Conservation (phyloP, 2,113 vertebrate genomes). For the Siniperca chuatsi region DNA sequence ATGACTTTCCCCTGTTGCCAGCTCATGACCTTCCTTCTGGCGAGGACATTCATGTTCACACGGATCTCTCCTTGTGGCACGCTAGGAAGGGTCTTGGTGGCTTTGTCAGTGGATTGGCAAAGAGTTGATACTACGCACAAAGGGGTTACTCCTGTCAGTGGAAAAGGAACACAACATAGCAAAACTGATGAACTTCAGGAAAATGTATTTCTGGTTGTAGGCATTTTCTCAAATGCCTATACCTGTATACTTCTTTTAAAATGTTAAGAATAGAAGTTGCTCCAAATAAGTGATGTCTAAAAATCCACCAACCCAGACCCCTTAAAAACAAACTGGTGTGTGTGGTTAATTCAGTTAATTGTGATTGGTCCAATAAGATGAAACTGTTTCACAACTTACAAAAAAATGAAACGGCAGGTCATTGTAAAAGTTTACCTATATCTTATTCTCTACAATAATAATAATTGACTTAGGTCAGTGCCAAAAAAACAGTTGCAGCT, state of each 20-base stretch:
- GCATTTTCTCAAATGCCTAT: too few relatives aligned
- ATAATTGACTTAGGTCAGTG: neutral
- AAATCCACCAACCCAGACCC: neutral
- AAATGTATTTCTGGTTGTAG: neutral
- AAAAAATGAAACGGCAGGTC: neutral
- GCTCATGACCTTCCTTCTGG: conserved; percentile 84
- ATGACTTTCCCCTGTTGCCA: conserved; percentile 90
- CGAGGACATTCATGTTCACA: conserved; percentile 88
- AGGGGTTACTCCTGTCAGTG: neutral
- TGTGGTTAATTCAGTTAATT: neutral
- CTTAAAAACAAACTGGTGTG: neutral
- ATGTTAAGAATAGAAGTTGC: neutral
- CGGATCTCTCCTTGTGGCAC: conserved; percentile 80
- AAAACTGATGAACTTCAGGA: neutral
- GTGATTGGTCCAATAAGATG: neutral
- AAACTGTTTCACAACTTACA: neutral
- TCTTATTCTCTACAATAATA: neutral
- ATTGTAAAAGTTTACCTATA: neutral
- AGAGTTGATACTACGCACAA: too few relatives aligned
- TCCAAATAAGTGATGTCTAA: neutral
- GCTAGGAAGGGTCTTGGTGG: neutral
- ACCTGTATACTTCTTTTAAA: neutral
- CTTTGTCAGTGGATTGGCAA: neutral
- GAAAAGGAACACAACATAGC: neutral
- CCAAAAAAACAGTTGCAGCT: neutral